A percentile compares a stretch with the other conserved stretches of the same genome.
Evolutionary conservation across 2,113 vertebrate species (phyloP).

Genomic region (Mus musculus): DNA sequence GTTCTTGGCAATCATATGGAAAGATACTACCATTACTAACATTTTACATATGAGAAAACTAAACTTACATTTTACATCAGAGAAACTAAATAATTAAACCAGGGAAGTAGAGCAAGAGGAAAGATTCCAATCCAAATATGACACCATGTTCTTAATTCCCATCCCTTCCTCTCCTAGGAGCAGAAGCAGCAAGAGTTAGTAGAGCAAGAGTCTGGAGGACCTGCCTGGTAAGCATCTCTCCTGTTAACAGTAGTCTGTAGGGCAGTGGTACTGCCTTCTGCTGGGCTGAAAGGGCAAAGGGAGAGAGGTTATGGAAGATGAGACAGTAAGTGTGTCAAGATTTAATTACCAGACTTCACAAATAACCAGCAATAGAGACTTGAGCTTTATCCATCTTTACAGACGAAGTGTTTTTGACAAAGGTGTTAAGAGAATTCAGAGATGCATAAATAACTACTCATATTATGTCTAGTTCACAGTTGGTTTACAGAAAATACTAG

Average conservation of each 20-base stretch:
- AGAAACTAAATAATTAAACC: neutral
- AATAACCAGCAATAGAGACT: too few species aligned
- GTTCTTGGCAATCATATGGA: neutral
- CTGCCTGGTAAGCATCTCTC: neutral
- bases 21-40: neutral
- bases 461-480: neutral
- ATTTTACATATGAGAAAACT: neutral
- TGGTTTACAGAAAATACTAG: neutral
- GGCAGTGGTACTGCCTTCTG: fast-evolving
- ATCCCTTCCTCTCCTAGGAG: neutral
- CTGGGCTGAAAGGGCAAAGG: fast-evolving
- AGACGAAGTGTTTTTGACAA: neutral
- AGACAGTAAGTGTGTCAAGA: neutral
- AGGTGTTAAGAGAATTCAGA: neutral
- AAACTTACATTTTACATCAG: too few species aligned
- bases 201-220: neutral
- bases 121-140: neutral
- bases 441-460: neutral
- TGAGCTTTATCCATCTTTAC: neutral
- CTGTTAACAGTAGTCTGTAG: neutral
- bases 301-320: neutral
- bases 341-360: neutral
- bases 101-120: neutral
- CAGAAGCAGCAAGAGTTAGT: neutral
- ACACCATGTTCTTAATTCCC: fast-evolving